These are phyloP conservation scores for Agapostemon virescens DNA, from an alignment of 2,888 invertebrate species.

Conservation along the genomic window DNA sequence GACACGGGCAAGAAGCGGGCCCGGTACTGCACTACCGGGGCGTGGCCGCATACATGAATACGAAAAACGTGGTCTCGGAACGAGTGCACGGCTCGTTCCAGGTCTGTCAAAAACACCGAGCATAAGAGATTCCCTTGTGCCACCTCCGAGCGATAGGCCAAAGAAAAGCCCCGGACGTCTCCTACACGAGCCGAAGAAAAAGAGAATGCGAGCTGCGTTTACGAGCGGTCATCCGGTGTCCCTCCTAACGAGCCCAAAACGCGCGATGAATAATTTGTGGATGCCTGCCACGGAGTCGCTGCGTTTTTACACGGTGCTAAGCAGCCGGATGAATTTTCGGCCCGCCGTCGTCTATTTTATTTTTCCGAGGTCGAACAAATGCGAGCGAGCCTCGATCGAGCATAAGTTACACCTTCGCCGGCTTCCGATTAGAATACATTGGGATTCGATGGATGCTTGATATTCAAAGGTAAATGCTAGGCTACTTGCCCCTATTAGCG, in stretches of 20 bases:
- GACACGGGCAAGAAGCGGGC: slow-evolving; percentile 69
- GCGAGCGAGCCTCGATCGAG: background rate
- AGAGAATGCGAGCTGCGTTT: slow-evolving; percentile 38
- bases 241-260: slow-evolving; percentile 38
- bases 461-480: background rate
- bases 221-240: slow-evolving; percentile 32
- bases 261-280: slow-evolving; percentile 24
- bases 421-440: background rate
- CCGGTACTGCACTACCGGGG: slow-evolving; percentile 72
- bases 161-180: slow-evolving; percentile 41
- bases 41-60: slow-evolving; percentile 77
- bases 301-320: slow-evolving; percentile 9
- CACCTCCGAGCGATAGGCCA: slow-evolving; percentile 29
- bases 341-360: background rate
- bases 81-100: slow-evolving; percentile 48
- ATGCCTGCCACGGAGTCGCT: background rate
- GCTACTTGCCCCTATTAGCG: no score
- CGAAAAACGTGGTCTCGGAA: slow-evolving; percentile 65
- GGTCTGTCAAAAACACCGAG: slow-evolving; percentile 54
- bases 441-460: background rate
- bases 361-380: background rate
- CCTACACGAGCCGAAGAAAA: slow-evolving; percentile 2
- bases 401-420: background rate
- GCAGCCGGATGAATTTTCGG: no score
- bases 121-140: slow-evolving; percentile 18